Evolutionary conservation across 2,113 vertebrate species (phyloP), one percentile per base, ranked within the genome.

Genomic region (Mola mola): DNA sequence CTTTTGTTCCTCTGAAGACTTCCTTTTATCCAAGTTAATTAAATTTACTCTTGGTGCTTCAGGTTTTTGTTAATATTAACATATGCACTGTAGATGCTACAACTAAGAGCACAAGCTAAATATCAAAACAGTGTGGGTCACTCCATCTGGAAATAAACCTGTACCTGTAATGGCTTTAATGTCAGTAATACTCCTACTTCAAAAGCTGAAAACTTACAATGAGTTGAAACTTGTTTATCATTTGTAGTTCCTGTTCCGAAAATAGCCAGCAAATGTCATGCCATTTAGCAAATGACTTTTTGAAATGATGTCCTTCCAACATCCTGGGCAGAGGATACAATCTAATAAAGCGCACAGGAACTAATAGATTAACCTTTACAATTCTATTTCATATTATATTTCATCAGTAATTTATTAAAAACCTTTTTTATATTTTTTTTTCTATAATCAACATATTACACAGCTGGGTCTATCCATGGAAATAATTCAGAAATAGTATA

Each of bases 261-360:
- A 66, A 61, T 8, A 0, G 9, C 36, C 5, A 36, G 9, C 15
- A 69, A 73, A 79, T 53, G 5, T 60, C 58, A 63, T 6, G 33
- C 1, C 60, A 40, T 50, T 64, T 44, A 31, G 38, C 9, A 41
- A 58, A 40, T 0, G 29, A 8, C n/a, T 41, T 51, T 34, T 28
- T 41, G 20, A 47, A 24, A 46, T 19, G 56, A 44, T 11, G 13
- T 28, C 17, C 43, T n/a, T 46, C n/a, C 10, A 26, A 15, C 17
- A 8, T 10, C n/a, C 7, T 9, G 2, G 15, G n/a, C n/a, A 17
- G n/a, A 61, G 6, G 8, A 24, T 22, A 4, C 31, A 15, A 52
- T 22, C 1, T 10, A 21, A 59, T 50, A 28, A 50, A 68, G 42
- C 15, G n/a, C n/a, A 31, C 3, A 28, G 15, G n/a, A n/a, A n/a